These are phyloP conservation scores for Atherinosoma microstoma DNA, from an alignment of 2,797 vertebrate genomes.

Conservation along the genomic window DNA sequence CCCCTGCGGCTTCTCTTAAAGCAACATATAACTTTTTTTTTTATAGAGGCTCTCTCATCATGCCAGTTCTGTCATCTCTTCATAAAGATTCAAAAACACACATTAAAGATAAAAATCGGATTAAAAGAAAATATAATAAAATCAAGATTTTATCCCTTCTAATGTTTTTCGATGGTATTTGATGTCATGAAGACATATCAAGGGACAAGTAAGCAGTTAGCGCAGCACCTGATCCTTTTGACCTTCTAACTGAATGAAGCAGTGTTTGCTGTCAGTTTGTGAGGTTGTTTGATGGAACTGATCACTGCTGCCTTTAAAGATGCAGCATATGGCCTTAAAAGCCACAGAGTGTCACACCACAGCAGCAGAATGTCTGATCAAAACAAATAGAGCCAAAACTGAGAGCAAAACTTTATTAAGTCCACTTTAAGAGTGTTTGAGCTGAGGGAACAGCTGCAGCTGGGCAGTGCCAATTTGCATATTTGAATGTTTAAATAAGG, in stretches of 20 bases:
- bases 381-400: not conserved
- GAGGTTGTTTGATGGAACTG: not conserved
- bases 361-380: not conserved
- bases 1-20: not conserved
- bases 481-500: slow-evolving; percentile 1
- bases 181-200: not conserved
- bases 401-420: not conserved
- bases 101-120: too few species aligned
- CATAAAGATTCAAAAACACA: slow-evolving; percentile 15
- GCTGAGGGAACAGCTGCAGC: slow-evolving; percentile 6
- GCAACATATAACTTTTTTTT: slow-evolving; percentile 5
- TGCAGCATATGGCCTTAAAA: not conserved
- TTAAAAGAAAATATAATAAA: not conserved
- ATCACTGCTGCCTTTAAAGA: not conserved
- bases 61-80: slow-evolving; percentile 21
- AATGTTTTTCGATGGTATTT: not conserved
- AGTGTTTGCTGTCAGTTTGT: not conserved
- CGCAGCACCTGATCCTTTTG: not conserved
- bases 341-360: not conserved
- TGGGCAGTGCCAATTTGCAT: not conserved
- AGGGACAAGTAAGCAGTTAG: not conserved
- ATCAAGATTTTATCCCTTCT: not conserved
- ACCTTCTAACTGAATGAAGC: not conserved
- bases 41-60: slow-evolving; percentile 37
- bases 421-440: not conserved